These are phyloP conservation scores for Eonycteris spelaea DNA, from an alignment of 2,113 vertebrate species.

Conservation along the genomic window DNA sequence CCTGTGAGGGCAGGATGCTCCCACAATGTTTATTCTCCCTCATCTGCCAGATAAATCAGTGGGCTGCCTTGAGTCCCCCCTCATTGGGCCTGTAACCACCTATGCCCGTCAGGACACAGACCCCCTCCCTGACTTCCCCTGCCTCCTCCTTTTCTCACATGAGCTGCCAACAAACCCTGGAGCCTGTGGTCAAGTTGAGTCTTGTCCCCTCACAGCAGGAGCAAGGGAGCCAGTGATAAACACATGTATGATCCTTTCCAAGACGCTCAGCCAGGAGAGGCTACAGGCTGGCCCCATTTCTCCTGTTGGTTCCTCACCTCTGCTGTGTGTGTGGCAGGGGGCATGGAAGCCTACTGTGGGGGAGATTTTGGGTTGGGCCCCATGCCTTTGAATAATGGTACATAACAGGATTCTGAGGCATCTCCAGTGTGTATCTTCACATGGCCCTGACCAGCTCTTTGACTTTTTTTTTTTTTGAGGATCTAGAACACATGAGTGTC, in stretches of 20 bases:
- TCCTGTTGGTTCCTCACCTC: background rate
- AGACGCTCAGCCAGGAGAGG: background rate
- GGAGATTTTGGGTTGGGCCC: too few species aligned
- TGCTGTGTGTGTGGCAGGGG: too few species aligned
- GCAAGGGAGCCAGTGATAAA: constrained; percentile 63
- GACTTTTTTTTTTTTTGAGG: background rate
- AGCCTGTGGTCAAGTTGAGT: constrained; percentile 76
- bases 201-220: constrained; percentile 68
- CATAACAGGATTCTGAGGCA: background rate
- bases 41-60: constrained; percentile 52
- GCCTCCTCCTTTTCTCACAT: constrained; percentile 56
- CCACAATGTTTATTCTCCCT: constrained; percentile 32
- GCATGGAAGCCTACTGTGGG: background rate
- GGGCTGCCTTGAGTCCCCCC: constrained; percentile 59
- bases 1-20: background rate
- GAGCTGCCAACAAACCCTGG: constrained; percentile 77
- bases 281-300: background rate
- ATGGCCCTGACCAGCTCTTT: background rate
- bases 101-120: constrained; percentile 4
- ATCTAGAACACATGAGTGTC: background rate
- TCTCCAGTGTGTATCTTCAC: too few species aligned
- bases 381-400: background rate
- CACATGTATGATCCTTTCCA: constrained; percentile 63
- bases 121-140: constrained; percentile 30
- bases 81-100: constrained; percentile 61